A percentile compares a stretch with the other conserved stretches of the same genome.
Conservation (phyloP, 2,797 vertebrate species). For the Etheostoma perlongum region DNA sequence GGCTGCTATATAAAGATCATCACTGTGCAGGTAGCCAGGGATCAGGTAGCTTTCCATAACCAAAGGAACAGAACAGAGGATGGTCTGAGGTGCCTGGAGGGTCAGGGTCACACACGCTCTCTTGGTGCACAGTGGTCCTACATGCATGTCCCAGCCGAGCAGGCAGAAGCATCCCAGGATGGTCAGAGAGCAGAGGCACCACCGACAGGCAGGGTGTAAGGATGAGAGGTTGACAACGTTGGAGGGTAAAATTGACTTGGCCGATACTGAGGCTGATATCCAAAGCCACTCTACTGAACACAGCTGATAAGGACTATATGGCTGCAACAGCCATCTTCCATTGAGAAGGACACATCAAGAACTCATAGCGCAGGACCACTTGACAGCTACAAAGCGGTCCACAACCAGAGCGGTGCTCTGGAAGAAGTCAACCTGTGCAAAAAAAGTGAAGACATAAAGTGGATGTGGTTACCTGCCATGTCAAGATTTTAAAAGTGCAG, state of each 20-base stretch:
- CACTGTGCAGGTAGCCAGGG: slow-evolving; percentile 44
- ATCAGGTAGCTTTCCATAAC: slow-evolving; percentile 55
- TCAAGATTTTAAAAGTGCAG: neutral
- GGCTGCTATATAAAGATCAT: slow-evolving; percentile 44
- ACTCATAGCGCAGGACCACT: slow-evolving; percentile 60
- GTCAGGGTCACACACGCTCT: slow-evolving; percentile 52
- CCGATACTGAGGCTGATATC: slow-evolving; percentile 33
- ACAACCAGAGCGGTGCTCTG: slow-evolving; percentile 56
- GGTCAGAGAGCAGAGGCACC: slow-evolving; percentile 48
- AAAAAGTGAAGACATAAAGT: neutral
- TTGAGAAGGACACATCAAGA: slow-evolving; percentile 22
- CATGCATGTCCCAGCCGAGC: slow-evolving; percentile 47
- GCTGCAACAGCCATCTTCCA: slow-evolving; percentile 26
- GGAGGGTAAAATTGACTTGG: slow-evolving; percentile 20
- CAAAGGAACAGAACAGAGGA: slow-evolving; percentile 54
- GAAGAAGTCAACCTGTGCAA: slow-evolving; percentile 51
- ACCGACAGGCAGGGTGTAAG: slow-evolving; percentile 43
- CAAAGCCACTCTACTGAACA: slow-evolving; percentile 27
- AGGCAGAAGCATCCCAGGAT: slow-evolving; percentile 58
- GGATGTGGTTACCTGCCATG: neutral
- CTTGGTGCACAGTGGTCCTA: slow-evolving; percentile 37
- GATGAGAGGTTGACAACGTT: slow-evolving; percentile 44
- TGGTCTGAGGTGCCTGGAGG: slow-evolving; percentile 52
- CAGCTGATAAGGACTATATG: slow-evolving; percentile 33
- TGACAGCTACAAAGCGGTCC: slow-evolving; percentile 57